Evolutionary conservation across 2,888 invertebrate species (phyloP).

Genomic region (Adelphocoris suturalis): DNA sequence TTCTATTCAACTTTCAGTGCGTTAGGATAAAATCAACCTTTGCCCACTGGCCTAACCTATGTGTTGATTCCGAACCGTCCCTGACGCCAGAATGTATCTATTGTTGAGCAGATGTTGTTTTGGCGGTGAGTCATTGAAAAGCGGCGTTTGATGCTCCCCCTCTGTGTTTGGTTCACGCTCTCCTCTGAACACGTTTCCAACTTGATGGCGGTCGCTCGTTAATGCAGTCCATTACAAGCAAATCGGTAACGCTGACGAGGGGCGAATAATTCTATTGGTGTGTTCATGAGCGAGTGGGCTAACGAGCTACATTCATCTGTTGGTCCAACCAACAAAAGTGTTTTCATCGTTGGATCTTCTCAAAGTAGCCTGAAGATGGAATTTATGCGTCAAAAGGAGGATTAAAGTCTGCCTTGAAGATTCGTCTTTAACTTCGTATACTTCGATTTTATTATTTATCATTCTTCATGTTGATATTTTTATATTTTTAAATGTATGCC

Average conservation of each 20-base stretch:
- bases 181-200: slow-evolving; percentile 1
- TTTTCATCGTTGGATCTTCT: neutral
- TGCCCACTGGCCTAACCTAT: too few relatives aligned
- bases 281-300: slow-evolving; percentile 2
- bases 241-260: slow-evolving; percentile 37
- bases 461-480: too few relatives aligned
- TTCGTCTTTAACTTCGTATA: too few relatives aligned
- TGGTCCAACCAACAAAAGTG: neutral
- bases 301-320: slow-evolving; percentile 1
- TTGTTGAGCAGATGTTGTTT: slow-evolving; percentile 3
- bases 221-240: slow-evolving; percentile 15
- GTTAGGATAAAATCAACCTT: too few relatives aligned
- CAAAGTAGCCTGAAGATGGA: too few relatives aligned
- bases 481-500: too few relatives aligned
- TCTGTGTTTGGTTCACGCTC: slow-evolving; percentile 21
- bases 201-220: neutral
- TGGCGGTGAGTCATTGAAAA: slow-evolving; percentile 12
- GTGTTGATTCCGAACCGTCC: too few relatives aligned
- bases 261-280: slow-evolving; percentile 13
- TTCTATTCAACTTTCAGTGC: too few relatives aligned
- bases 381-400: too few relatives aligned
- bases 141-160: slow-evolving; percentile 3
- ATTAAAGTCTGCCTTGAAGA: too few relatives aligned
- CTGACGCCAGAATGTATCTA: neutral
- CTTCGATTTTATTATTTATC: too few relatives aligned